A percentile compares a stretch with the other conserved stretches of the same genome.
phyloP scores from a whole-genome alignment of 2,888 invertebrate genomes.

The Eumacrocentrus americanus region DNA sequence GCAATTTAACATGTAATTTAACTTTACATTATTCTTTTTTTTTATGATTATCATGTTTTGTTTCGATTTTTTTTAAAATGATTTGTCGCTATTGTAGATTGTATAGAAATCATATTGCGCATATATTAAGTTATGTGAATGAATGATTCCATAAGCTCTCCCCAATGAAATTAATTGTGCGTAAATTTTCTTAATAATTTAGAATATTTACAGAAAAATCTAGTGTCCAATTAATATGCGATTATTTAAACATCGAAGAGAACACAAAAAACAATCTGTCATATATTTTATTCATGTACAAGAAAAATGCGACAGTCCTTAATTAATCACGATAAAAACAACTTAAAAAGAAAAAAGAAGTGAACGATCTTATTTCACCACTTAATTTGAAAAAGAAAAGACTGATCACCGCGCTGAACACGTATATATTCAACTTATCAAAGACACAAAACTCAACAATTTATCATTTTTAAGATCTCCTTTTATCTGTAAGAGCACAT shows the following conservation, averaged over 20 bases:
- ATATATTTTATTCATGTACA: background rate
- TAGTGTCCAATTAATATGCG: too few species aligned
- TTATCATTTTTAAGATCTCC: background rate
- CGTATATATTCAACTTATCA: slow-evolving; percentile 1
- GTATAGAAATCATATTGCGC: too few species aligned
- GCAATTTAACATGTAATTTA: slow-evolving; percentile 1
- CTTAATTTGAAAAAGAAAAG: slow-evolving; percentile 18
- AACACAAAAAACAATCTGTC: background rate
- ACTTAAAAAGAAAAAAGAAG: too few species aligned
- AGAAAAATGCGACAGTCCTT: background rate
- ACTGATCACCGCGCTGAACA: slow-evolving; percentile 18
- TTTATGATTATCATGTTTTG: slow-evolving; percentile 1
- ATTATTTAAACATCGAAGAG: background rate
- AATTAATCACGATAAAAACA: too few species aligned
- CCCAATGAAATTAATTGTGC: background rate
- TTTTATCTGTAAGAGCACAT: background rate
- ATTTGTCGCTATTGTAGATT: too few species aligned
- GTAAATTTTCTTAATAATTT: background rate
- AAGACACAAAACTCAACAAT: background rate
- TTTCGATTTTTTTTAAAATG: background rate
- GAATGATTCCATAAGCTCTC: background rate
- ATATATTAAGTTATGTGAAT: background rate
- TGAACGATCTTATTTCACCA: too few species aligned
- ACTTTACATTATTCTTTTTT: slow-evolving; percentile 22
- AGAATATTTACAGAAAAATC: background rate